phyloP scores from a whole-genome alignment of 2,113 vertebrate species.

The Orycteropus afer region DNA sequence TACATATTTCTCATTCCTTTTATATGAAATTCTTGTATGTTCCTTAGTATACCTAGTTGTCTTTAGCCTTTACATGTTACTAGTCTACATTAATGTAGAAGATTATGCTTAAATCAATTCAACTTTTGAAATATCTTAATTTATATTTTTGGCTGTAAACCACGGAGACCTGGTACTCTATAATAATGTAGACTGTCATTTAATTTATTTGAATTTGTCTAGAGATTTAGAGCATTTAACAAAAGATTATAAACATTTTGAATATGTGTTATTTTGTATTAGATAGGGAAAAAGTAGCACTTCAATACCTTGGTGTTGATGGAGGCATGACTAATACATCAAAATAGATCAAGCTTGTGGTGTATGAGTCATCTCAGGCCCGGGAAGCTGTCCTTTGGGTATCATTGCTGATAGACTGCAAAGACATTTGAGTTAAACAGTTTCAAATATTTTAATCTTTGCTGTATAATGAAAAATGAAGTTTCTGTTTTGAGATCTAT shows the following conservation, averaged over 20 bases:
- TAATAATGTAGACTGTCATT: conserved; percentile 5
- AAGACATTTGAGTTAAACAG: conserved; percentile 44
- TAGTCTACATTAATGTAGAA: not conserved
- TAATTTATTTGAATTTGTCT: conserved; percentile 34
- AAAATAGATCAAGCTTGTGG: not conserved
- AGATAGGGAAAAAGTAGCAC: conserved; percentile 1
- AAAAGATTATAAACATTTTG: conserved; percentile 39
- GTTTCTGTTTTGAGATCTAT: conserved; percentile 53
- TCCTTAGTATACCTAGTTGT: not conserved
- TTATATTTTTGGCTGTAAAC: not conserved
- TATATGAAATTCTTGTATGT: not conserved
- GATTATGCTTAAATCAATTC: not conserved
- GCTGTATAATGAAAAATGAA: conserved; percentile 26
- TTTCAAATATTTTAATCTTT: conserved; percentile 63
- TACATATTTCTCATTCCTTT: not conserved
- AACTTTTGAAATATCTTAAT: conserved; percentile 19
- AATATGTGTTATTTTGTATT: not conserved
- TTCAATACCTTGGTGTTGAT: conserved; percentile 14
- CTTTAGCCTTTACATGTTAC: not conserved
- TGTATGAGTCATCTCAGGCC: conserved; percentile 8
- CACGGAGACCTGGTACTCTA: conserved; percentile 36
- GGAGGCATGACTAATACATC: conserved; percentile 63
- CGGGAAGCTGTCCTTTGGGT: conserved; percentile 41
- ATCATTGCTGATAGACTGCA: conserved; percentile 50
- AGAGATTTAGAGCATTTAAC: not conserved